Evolutionary conservation across 2,888 invertebrate genomes (phyloP), one percentile per base, ranked within the genome.

Genomic region (Drosophila anceps): DNA sequence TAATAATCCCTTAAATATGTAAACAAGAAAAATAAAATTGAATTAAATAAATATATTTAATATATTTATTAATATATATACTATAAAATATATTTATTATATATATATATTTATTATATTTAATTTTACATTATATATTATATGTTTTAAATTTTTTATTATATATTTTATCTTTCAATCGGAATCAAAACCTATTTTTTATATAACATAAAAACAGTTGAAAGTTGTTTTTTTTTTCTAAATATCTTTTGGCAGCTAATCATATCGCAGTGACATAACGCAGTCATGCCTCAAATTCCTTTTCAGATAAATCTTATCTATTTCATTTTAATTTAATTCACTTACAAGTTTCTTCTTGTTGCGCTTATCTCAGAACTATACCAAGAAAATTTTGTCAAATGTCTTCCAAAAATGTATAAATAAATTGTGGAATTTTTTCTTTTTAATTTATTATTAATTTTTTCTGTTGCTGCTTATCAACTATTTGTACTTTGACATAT

Each of bases 261-360:
- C 44, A 44, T 5, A 44, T 24, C n/a, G 5, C 7, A 7, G 7
- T 39, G 15, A 39, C 13, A 24, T 3, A 3, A 1, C 4, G 44
- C 24, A 24, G 6, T 43, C 43, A 24, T 24, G 7, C 13, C 13
- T 1, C 2, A 7, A 20, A 31, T 33, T 33, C 20, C 31, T 18
- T 8, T 20, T 4, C 7, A 18, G 8, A 33, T 33, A 13, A 13
- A 24, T 24, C 51, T 53, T 35, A 53, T 53, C 51, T 33, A 10
- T 53, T 35, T 35, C 4, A 35, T 35, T 53, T 9, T 9, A 20
- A 4, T 53, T 53, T 53, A 35, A 53, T 53, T 50, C 31, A 50
- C 31, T 50, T 50, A 50, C 18, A 12, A 1, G 8, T 51, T 13
- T 15, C 20, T 15, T 33, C 33, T 51, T 33, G 20, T 51, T 35